Evolutionary conservation across 2,113 vertebrate species (phyloP).

Genomic region (Gymnobelideus leadbeateri): DNA sequence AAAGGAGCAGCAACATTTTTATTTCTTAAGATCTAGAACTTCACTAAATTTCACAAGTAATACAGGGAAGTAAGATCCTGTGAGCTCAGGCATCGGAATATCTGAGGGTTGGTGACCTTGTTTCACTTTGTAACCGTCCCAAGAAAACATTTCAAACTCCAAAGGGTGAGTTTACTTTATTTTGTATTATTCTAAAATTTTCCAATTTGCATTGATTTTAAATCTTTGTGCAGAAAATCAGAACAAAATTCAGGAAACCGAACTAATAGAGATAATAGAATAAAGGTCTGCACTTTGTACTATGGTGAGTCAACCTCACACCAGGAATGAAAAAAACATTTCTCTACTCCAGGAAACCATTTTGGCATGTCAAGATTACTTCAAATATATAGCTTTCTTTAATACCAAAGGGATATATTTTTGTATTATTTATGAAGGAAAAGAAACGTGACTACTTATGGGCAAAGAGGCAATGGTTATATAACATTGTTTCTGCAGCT

Average conservation of each 20-base stretch:
- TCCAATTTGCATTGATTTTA: conserved; percentile 48
- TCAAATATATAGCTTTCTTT: conserved; percentile 59
- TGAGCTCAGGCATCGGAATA: background rate
- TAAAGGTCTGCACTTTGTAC: conserved; percentile 17
- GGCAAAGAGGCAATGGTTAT: background rate
- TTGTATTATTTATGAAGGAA: conserved; percentile 51
- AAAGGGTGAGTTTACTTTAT: conserved; percentile 1
- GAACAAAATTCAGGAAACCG: conserved; percentile 50
- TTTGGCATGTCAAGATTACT: conserved; percentile 59
- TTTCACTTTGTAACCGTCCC: background rate
- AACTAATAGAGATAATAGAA: conserved; percentile 1
- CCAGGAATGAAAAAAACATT: conserved; percentile 17
- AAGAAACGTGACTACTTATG: conserved; percentile 23
- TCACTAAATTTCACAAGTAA: background rate
- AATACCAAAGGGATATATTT: conserved; percentile 61
- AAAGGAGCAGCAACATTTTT: background rate
- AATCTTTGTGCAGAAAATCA: conserved; percentile 32
- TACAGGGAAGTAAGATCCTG: background rate
- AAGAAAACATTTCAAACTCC: background rate
- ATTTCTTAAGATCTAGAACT: background rate
- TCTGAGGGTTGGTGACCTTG: background rate
- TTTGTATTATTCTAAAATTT: conserved; percentile 43
- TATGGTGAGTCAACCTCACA: conserved; percentile 59
- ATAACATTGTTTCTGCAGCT: conserved; percentile 54
- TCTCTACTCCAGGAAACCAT: conserved; percentile 44